Conservation (phyloP, 2,888 invertebrate genomes). For the Argyra leucocephala region DNA sequence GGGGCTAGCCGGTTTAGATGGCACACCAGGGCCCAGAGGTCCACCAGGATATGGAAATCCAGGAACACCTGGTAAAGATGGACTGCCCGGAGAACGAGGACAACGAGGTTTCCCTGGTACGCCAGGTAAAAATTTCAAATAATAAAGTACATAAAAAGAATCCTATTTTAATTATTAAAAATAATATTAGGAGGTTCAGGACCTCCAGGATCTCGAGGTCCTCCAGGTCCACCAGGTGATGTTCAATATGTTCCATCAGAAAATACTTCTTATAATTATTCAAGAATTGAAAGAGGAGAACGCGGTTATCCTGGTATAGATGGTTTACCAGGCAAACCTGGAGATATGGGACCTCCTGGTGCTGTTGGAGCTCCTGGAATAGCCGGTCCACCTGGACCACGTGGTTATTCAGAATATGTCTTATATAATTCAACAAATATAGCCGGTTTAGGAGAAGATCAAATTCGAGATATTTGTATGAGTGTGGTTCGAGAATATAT, state of each 20-base stretch:
- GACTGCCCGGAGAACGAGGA: conserved; percentile 49
- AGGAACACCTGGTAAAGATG: conserved; percentile 37
- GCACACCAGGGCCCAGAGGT: conserved; percentile 49
- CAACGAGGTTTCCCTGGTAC: conserved; percentile 44
- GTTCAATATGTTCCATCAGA: conserved; percentile 3
- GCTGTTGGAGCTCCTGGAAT: conserved; percentile 38
- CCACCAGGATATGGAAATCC: conserved; percentile 44
- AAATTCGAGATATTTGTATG: conserved; percentile 72
- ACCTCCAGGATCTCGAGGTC: conserved; percentile 31
- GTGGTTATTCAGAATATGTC: not conserved
- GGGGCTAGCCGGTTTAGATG: conserved; percentile 46
- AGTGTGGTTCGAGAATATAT: conserved; percentile 69
- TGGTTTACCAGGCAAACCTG: conserved; percentile 8
- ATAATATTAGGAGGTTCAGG: conserved; percentile 29
- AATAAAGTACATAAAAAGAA: not conserved
- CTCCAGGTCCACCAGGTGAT: conserved; percentile 30
- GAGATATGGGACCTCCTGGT: conserved; percentile 26
- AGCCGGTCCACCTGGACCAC: conserved; percentile 46
- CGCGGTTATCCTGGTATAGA: conserved; percentile 19
- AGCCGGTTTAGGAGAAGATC: conserved; percentile 45
- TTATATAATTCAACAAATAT: conserved; percentile 25
- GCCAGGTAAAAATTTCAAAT: conserved; percentile 30
- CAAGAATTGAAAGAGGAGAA: conserved; percentile 39
- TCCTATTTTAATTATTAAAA: not conserved
- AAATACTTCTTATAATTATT: not conserved